A percentile compares a stretch with the other conserved stretches of the same genome.
These are phyloP conservation scores for Meda fulgida DNA, from an alignment of 2,797 vertebrate genomes.

Conservation along the genomic window DNA sequence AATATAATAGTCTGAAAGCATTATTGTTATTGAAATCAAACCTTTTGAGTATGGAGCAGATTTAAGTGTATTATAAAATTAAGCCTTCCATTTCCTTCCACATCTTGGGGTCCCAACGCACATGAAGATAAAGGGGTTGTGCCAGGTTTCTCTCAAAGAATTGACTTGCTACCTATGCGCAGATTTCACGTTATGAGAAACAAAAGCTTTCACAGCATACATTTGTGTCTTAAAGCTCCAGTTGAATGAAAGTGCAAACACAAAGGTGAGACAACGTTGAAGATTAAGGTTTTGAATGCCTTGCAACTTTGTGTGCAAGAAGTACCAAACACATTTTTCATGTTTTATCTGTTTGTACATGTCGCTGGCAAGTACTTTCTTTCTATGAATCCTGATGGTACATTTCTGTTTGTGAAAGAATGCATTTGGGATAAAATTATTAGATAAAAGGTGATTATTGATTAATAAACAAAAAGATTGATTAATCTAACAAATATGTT, in stretches of 20 bases:
- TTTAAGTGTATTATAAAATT: constrained; percentile 69
- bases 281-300: constrained; percentile 57
- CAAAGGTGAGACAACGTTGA: constrained; percentile 41
- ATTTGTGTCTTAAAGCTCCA: constrained; percentile 58
- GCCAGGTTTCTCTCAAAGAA: constrained; percentile 74
- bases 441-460: not conserved
- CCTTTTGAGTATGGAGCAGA: constrained; percentile 65
- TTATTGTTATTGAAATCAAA: constrained; percentile 71
- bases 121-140: constrained; percentile 74
- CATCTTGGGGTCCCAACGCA: constrained; percentile 67
- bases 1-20: constrained; percentile 63
- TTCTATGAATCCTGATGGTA: not conserved
- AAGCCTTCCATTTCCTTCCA: constrained; percentile 70
- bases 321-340: constrained; percentile 13
- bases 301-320: constrained; percentile 28
- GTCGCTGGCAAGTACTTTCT: not conserved
- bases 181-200: constrained; percentile 72
- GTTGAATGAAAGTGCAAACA: constrained; percentile 53
- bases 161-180: constrained; percentile 74
- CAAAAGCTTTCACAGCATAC: constrained; percentile 68
- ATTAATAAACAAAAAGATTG: constrained; percentile 1
- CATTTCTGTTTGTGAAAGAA: not conserved
- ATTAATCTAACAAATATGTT: not conserved
- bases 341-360: not conserved
- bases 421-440: not conserved